Evolutionary conservation across 2,888 invertebrate species (phyloP), one percentile per base, ranked within the genome.

Genomic region (Globia sparganii): DNA sequence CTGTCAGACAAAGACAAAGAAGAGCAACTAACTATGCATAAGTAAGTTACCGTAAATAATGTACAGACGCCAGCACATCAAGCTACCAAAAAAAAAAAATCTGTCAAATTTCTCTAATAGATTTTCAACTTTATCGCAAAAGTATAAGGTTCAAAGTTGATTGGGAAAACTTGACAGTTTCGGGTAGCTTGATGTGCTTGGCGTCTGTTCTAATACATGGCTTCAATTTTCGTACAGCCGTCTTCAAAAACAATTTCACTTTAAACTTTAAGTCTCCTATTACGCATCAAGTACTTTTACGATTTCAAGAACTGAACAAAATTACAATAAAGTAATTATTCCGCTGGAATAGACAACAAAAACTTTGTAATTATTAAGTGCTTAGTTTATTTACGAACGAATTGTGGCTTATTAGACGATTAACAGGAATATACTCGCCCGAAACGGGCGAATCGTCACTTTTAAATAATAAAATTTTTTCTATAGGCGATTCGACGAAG

Each of bases 271-370:
- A 75, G 43, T 61, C 59, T 75, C 28, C 25, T 75, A 71, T 34
- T 73, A 72, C 59, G 80, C 66, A 53, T 58, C 56, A 76, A 85
- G 61, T 40, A 64, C 66, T 49, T 75, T 67, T 11, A 68, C 61
- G n/a, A 34, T 31, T 77, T 40, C 21, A 62, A 74, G 43, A 82
- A 74, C 56, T 43, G 59, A 82, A 64, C 74, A 73, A 77, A 53
- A 78, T 77, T 68, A 71, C 75, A 75, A 80, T 80, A 74, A 83
- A 64, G 37, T 67, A 81, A 78, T 77, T 80, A 86, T 43, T 65
- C 8, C 25, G 21, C 40, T 64, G 25, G 56, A 78, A 64, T 68
- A 72, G 83, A 66, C 64, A 79, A 78, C 59, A 71, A 69, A 75
- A 78, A 77, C 72, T 80, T 73, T 75, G 18, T 65, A 68, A 75